Conservation (phyloP, 2,888 invertebrate genomes). For the Heliconius charithonia region DNA sequence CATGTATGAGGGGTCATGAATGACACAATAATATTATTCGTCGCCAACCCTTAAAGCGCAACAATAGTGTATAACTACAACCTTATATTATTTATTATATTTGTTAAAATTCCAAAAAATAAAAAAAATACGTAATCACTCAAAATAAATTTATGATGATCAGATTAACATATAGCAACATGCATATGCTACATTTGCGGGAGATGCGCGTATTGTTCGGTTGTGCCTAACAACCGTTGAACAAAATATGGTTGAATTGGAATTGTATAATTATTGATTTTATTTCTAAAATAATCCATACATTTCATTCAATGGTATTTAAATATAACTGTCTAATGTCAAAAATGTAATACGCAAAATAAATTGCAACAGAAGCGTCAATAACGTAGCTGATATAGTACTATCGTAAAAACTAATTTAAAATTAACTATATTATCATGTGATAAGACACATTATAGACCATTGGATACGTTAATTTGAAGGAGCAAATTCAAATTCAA, state of each 20-base stretch:
- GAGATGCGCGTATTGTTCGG: not conserved
- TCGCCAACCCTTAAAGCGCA: not conserved
- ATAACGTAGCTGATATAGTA: not conserved
- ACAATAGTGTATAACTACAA: conserved; percentile 14
- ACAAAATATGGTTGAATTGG: no score
- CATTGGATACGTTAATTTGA: conserved; percentile 6
- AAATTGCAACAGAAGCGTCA: not conserved
- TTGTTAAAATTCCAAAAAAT: conserved; percentile 17
- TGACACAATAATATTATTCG: not conserved
- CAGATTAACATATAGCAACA: not conserved
- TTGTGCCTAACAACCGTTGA: not conserved
- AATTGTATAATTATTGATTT: no score
- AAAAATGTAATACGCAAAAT: not conserved
- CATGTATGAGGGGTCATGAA: not conserved
- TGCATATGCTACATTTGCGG: not conserved
- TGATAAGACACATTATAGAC: conserved; percentile 23
- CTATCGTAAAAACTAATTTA: conserved; percentile 9
- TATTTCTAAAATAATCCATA: no score
- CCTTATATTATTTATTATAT: conserved; percentile 17
- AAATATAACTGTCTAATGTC: no score
- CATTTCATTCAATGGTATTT: no score
- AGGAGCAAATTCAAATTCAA: no score
- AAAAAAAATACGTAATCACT: not conserved
- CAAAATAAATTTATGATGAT: not conserved
- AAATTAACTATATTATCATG: conserved; percentile 25